Base-by-base conservation (phyloP, 2,888 invertebrate species). In the Dione vanillae region DNA sequence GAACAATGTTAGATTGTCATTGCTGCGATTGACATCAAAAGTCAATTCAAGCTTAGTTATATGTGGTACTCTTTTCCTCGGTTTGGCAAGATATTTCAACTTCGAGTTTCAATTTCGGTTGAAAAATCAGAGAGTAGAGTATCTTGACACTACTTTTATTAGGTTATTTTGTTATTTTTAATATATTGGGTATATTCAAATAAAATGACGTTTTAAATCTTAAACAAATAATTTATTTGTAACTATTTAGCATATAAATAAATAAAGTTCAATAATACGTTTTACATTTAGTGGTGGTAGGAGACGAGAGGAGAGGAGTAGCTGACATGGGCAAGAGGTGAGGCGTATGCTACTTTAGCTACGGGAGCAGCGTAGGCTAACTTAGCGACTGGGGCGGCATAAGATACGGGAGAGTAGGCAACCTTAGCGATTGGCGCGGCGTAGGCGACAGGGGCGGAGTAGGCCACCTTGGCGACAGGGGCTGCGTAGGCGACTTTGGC, bases 211-310 rank as follows among this genome's bases (percentile, higher is more conserved):
- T 41, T 66, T 45, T 59, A 77, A 68, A 78, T 77, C 75, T 78
- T 80, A 65, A 80, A 80, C 78, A 81, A 84, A 84, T 80, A 82
- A 79, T 81, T 82, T 80, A 82, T 80, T 79, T 75, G 71, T 66
- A 77, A 75, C 74, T 76, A 79, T 73, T 78, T 75, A 74, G 69
- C 43, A 65, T 77, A 78, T 76, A 75, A 78, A 76, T 76, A 79
- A 78, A 74, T 19, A 74, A 70, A 74, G 65, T 76, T 70, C 69
- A 65, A 54, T 68, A 65, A 41, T 68, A 37, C 61, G 65, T n/a
- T 52, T n/a, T 14, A 71, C 69, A 65, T 76, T 77, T 88, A 90
- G 84, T 89, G 88, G 78, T 89, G 87, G 85, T 90, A 90, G 71
- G 88, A 88, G 77, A 90, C 80, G 65, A 80, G 82, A 47, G 78